Conservation (phyloP, 64 coral and sea anemone species). For the Stylophora pistillata region DNA sequence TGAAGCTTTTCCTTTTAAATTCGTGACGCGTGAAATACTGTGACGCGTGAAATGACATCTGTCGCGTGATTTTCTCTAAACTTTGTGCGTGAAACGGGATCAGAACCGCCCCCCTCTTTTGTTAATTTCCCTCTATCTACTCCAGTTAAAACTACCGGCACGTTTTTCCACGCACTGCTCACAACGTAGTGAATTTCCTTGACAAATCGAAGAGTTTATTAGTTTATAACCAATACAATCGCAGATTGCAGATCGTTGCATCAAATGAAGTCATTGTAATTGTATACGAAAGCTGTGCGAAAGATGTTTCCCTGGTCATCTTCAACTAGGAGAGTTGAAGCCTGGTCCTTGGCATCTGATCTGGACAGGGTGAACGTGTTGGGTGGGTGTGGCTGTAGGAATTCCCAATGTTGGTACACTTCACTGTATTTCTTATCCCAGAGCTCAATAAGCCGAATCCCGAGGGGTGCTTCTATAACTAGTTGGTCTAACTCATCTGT, state of each 20-base stretch:
- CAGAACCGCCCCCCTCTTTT: no score
- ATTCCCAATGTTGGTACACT: conserved; percentile 92
- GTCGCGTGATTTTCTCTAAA: no score
- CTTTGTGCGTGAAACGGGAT: no score
- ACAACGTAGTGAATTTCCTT: not conserved
- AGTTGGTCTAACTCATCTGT: conserved; percentile 17
- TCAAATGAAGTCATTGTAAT: conserved; percentile 55
- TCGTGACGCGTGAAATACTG: no score
- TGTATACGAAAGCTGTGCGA: conserved; percentile 49
- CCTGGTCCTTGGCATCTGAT: conserved; percentile 59
- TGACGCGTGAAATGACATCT: no score
- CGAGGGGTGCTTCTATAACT: conserved; percentile 49
- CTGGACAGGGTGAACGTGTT: conserved; percentile 44
- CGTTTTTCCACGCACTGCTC: no score
- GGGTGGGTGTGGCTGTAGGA: conserved; percentile 66
- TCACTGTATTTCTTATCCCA: conserved; percentile 78
- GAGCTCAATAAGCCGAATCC: conserved; percentile 73
- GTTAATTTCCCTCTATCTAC: no score
- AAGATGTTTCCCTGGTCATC: conserved; percentile 71
- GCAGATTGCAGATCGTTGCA: not conserved
- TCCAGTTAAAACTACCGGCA: no score
- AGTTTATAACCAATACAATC: no score
- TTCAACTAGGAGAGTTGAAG: conserved; percentile 54
- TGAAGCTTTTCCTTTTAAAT: no score
- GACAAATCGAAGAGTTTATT: no score